phyloP scores from a whole-genome alignment of 2,797 vertebrate genomes.

The Melanotaenia nigrans region DNA sequence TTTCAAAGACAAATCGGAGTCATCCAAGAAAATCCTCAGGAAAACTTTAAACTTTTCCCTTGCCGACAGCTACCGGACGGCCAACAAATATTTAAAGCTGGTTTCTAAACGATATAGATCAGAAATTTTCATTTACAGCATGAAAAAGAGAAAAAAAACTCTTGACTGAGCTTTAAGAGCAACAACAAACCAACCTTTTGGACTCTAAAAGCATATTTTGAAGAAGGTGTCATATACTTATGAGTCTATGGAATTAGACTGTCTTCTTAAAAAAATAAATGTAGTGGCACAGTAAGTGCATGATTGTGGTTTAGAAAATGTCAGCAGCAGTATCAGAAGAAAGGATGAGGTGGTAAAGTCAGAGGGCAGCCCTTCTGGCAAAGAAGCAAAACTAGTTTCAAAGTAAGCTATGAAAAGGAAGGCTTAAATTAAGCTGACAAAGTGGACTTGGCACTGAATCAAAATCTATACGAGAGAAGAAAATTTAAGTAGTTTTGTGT shows the following conservation, averaged over 20 bases:
- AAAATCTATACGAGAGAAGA: conserved; percentile 27
- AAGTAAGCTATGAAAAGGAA: conserved; percentile 19
- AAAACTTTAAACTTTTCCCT: too few species aligned
- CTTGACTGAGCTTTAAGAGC: too few species aligned
- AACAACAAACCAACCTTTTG: too few species aligned
- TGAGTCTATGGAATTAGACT: neutral
- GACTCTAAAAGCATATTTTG: too few species aligned
- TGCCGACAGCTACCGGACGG: too few species aligned
- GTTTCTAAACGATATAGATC: too few species aligned
- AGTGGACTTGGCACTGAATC: conserved; percentile 5
- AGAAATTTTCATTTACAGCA: too few species aligned
- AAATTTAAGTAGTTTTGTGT: conserved; percentile 27
- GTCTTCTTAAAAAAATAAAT: neutral
- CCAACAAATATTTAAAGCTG: too few species aligned
- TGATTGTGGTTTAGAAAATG: conserved; percentile 42
- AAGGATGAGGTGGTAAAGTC: conserved; percentile 15
- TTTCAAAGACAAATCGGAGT: too few species aligned
- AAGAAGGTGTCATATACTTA: neutral
- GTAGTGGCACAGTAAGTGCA: conserved; percentile 1
- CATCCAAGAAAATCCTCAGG: too few species aligned
- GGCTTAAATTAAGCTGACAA: conserved; percentile 1
- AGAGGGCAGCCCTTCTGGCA: conserved; percentile 29
- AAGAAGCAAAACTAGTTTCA: conserved; percentile 25
- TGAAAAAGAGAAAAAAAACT: too few species aligned
- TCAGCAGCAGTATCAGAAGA: conserved; percentile 27